Evolutionary conservation across 2,888 invertebrate species (phyloP).

Genomic region (Pheosia gnoma): DNA sequence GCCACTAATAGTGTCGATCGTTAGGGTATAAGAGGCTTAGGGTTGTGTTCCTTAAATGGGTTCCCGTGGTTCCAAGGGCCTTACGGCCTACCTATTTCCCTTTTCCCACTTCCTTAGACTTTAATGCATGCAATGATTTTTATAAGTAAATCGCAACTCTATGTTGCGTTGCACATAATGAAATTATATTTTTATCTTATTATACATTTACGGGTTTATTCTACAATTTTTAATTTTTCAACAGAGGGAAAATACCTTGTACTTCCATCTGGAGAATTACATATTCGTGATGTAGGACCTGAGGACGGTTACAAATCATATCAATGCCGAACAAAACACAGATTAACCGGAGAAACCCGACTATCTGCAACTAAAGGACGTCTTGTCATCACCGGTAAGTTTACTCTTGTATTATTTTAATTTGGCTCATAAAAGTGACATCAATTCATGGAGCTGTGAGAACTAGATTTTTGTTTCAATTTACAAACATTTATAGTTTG

Average conservation of each 20-base stretch:
- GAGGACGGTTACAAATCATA: slow-evolving; percentile 97
- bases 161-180: slow-evolving; percentile 55
- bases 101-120: slow-evolving; percentile 83
- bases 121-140: slow-evolving; percentile 72
- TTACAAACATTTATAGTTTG: slow-evolving; percentile 1
- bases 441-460: slow-evolving; percentile 31
- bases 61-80: slow-evolving; percentile 81
- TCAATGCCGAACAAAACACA: slow-evolving; percentile 96
- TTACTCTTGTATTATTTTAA: slow-evolving; percentile 12
- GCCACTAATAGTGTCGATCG: neutral
- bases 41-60: slow-evolving; percentile 56
- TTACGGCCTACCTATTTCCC: slow-evolving; percentile 83
- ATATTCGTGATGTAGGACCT: slow-evolving; percentile 97
- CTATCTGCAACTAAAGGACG: slow-evolving; percentile 97
- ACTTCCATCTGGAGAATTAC: slow-evolving; percentile 96
- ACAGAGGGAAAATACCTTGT: slow-evolving; percentile 98
- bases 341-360: slow-evolving; percentile 95
- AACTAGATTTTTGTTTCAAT: neutral
- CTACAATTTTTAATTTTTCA: slow-evolving; percentile 25
- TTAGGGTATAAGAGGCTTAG: slow-evolving; percentile 39
- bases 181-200: slow-evolving; percentile 20
- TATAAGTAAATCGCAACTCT: slow-evolving; percentile 77
- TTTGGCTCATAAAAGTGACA: slow-evolving; percentile 25
- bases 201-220: slow-evolving; percentile 13
- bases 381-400: slow-evolving; percentile 97